phyloP scores from a whole-genome alignment of 1,140 invertebrate genomes.

The Lanistes nyassanus region DNA sequence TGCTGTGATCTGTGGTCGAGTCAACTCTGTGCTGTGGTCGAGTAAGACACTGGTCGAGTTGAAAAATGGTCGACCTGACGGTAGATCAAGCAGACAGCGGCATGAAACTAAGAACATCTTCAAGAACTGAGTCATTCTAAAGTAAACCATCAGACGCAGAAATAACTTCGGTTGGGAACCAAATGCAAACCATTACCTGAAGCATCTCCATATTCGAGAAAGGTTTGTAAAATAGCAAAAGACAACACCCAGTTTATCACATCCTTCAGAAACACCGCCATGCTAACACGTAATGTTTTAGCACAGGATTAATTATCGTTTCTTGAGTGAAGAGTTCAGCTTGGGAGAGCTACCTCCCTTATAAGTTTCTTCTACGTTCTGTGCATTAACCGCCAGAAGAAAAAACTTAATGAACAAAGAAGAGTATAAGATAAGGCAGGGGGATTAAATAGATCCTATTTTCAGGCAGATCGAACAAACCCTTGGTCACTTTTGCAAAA shows the following conservation, averaged over 20 bases:
- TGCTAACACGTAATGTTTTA: slow-evolving; percentile 35
- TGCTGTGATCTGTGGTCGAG: no score
- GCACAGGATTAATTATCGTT: neutral
- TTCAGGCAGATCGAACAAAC: no score
- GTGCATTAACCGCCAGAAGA: no score
- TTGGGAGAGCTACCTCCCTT: neutral
- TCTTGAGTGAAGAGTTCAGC: neutral
- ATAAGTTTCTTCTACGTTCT: no score
- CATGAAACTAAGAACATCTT: neutral
- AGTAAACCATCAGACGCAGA: neutral
- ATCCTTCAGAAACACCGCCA: slow-evolving; percentile 20
- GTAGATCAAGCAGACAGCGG: neutral
- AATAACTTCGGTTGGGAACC: no score
- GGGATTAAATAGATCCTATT: no score
- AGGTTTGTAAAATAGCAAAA: slow-evolving; percentile 14
- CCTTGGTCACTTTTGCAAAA: no score
- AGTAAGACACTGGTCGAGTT: no score
- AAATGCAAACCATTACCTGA: neutral
- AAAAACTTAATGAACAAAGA: no score
- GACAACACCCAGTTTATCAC: neutral
- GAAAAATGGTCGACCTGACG: no score
- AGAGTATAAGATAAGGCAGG: no score
- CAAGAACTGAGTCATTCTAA: neutral
- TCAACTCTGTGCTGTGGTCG: no score
- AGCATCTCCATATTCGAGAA: neutral